These are phyloP conservation scores for Turritopsis rubra DNA, from an alignment of 30 jellyfish, hydroid and myxozoan species.

Conservation along the genomic window DNA sequence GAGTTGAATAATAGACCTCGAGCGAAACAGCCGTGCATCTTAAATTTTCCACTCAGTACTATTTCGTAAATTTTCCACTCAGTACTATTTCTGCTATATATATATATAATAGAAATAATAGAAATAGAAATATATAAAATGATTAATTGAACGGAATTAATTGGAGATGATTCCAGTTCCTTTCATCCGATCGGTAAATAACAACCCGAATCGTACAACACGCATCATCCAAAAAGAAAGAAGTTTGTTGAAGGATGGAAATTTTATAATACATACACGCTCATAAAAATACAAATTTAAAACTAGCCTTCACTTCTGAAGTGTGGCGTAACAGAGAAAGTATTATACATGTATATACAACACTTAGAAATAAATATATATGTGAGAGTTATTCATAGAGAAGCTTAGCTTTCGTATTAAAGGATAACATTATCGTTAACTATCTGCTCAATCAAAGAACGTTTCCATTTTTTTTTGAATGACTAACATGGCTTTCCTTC, in stretches of 20 bases:
- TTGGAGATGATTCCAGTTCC: too few species aligned
- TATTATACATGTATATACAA: neutral
- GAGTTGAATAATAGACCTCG: too few species aligned
- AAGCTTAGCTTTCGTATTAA: neutral
- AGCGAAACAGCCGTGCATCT: too few species aligned
- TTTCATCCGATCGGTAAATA: too few species aligned
- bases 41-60: too few species aligned
- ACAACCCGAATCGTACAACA: neutral
- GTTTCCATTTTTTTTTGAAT: neutral
- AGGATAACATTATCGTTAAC: neutral
- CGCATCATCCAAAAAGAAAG: neutral
- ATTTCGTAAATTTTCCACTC: too few species aligned
- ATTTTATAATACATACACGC: neutral
- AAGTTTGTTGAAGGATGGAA: neutral
- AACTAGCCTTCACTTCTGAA: neutral
- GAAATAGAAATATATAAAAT: too few species aligned
- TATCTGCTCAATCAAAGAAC: neutral
- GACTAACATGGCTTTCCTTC: neutral
- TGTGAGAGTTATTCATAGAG: neutral
- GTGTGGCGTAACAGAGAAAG: neutral
- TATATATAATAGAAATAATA: too few species aligned
- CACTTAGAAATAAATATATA: neutral
- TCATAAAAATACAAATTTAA: neutral
- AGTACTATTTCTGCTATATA: too few species aligned
- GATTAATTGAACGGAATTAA: too few species aligned